phyloP scores from a whole-genome alignment of 2,797 vertebrate genomes.

The Falco concolor region DNA sequence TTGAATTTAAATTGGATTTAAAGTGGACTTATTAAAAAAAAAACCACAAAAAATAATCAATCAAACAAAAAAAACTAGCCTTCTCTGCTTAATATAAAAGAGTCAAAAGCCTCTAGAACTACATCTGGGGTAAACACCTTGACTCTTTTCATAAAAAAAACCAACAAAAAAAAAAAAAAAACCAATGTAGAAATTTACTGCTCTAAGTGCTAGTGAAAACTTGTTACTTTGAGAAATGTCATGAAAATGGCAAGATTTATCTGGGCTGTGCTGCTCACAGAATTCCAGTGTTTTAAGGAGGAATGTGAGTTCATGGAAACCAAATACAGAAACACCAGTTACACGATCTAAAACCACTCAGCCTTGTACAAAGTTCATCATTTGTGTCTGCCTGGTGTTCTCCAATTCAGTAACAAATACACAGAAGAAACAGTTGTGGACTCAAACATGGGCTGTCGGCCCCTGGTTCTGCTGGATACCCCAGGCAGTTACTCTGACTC shows the following conservation, averaged over 20 bases:
- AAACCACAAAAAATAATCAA: too few relatives aligned
- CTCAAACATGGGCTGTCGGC: rapidly evolving
- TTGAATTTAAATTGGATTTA: background rate
- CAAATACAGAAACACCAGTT: background rate
- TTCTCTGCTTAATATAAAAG: background rate
- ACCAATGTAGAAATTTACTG: background rate
- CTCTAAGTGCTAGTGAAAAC: background rate
- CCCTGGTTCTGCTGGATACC: background rate
- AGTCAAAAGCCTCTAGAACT: background rate
- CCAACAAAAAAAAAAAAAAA: too few relatives aligned
- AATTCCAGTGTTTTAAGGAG: background rate
- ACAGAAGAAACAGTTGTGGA: background rate
- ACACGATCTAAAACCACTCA: background rate
- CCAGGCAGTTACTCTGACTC: background rate
- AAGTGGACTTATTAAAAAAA: background rate
- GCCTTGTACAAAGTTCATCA: background rate
- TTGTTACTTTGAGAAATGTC: background rate
- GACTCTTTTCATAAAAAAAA: background rate
- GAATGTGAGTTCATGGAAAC: background rate
- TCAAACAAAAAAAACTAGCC: background rate
- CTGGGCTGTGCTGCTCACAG: background rate
- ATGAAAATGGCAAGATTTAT: background rate
- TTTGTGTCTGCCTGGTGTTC: background rate
- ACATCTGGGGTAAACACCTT: background rate
- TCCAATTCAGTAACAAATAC: background rate